phyloP scores from a whole-genome alignment of 2,113 vertebrate genomes.

The cat (Felis catus) region F.catus_Fca126_mat1.0 CM031417.1:110309501-110310000 shows the following conservation, averaged over 20 bases:
- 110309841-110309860: not conserved
- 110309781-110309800: not conserved
- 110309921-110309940: not conserved
- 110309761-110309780: not conserved
- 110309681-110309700: not conserved
- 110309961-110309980: not conserved
- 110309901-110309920: not conserved
- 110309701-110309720: not conserved
- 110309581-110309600: not conserved
- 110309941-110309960: not conserved
- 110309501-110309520: not conserved
- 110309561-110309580: not conserved
- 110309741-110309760: not conserved
- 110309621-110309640: not conserved
- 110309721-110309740: not conserved
- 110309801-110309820: constrained; percentile 5
- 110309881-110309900: not conserved
- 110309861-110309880: not conserved
- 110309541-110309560: not conserved
- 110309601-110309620: not conserved
- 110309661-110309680: not conserved
- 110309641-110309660: not conserved
- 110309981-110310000: not conserved
- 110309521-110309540: not conserved
- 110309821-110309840: not conserved